Conservation (phyloP, 1,140 invertebrate species). For the Drosophila simulans region DNA sequence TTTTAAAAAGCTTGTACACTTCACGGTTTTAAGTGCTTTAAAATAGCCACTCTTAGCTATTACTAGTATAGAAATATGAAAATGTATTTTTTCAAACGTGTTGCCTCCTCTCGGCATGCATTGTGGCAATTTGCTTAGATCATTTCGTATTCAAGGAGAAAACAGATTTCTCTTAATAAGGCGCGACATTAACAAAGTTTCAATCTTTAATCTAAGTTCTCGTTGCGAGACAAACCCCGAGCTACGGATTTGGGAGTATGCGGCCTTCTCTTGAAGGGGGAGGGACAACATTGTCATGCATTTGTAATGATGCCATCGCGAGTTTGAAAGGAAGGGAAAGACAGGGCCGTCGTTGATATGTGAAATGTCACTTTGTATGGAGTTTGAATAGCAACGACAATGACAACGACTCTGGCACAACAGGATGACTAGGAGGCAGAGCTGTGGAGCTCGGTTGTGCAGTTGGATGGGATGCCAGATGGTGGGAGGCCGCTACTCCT, state of each 20-base stretch:
- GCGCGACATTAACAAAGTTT: slow-evolving; percentile 81
- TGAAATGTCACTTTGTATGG: slow-evolving; percentile 80
- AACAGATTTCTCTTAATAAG: slow-evolving; percentile 77
- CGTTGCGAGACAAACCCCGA: slow-evolving; percentile 37
- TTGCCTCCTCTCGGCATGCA: background rate
- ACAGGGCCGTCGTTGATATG: slow-evolving; percentile 66
- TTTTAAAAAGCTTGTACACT: background rate
- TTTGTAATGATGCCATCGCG: slow-evolving; percentile 76
- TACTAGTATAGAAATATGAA: no score
- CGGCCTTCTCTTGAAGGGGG: slow-evolving; percentile 8
- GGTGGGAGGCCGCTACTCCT: slow-evolving; percentile 1
- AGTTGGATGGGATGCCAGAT: background rate
- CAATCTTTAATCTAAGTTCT: slow-evolving; percentile 79
- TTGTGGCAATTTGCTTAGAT: slow-evolving; percentile 49
- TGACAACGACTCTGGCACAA: slow-evolving; percentile 49
- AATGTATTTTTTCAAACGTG: no score
- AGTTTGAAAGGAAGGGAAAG: slow-evolving; percentile 6
- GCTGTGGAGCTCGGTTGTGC: no score
- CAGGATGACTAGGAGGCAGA: slow-evolving; percentile 22
- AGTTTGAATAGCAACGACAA: slow-evolving; percentile 75
- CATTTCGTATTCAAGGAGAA: slow-evolving; percentile 55
- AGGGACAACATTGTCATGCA: slow-evolving; percentile 77
- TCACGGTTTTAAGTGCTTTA: no score
- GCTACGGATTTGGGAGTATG: slow-evolving; percentile 9
- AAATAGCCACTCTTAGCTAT: no score